These are phyloP conservation scores for Lasioglossum lativentre DNA, from an alignment of 2,888 invertebrate species.

Conservation along the genomic window DNA sequence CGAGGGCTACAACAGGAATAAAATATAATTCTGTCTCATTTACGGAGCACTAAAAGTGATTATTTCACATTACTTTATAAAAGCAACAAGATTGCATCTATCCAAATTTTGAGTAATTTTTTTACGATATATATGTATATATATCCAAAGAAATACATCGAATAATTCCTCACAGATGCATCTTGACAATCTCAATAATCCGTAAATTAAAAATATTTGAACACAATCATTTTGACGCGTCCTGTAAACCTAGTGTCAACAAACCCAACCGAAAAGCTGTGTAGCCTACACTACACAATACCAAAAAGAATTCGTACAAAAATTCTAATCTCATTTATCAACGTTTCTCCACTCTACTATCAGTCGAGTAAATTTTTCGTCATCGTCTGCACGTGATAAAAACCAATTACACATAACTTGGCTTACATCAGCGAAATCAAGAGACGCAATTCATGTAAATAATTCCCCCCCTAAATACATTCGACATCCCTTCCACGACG, in stretches of 20 bases:
- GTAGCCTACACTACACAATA: no score
- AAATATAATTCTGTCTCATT: not conserved
- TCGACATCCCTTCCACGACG: not conserved
- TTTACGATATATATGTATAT: not conserved
- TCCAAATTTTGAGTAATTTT: not conserved
- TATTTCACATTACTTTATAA: not conserved
- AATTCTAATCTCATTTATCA: not conserved
- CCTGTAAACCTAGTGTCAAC: no score
- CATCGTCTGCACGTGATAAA: not conserved
- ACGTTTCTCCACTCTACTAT: not conserved
- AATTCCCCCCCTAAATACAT: no score
- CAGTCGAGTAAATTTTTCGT: not conserved
- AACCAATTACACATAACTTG: no score
- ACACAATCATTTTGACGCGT: no score
- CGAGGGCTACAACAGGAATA: not conserved
- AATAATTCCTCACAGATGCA: not conserved
- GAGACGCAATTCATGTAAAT: not conserved
- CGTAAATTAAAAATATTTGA: not conserved
- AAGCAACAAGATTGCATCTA: not conserved
- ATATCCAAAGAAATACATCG: not conserved
- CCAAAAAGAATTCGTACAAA: not conserved
- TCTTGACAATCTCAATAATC: not conserved
- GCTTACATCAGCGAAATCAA: not conserved
- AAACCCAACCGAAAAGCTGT: no score
- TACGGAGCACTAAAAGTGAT: not conserved